phyloP scores from a whole-genome alignment of 2,797 vertebrate species.

The Tympanoctomys barrerae region DNA sequence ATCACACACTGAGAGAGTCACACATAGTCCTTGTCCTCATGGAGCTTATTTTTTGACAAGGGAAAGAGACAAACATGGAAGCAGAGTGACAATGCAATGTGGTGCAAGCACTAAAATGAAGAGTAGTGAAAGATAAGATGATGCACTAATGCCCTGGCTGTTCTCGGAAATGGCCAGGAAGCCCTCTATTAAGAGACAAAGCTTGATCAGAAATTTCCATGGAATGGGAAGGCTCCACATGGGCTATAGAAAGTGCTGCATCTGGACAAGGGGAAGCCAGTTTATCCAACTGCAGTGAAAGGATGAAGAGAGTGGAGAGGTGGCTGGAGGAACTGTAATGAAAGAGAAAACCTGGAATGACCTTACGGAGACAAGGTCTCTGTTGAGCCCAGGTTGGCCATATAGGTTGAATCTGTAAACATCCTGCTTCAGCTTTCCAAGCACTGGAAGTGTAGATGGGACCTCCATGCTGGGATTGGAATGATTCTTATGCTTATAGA shows the following conservation, averaged over 20 bases:
- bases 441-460: neutral
- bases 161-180: neutral
- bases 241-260: fast-evolving
- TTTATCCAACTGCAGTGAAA: neutral
- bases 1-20: neutral
- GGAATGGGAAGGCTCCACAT: neutral
- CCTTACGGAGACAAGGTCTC: neutral
- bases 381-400: neutral
- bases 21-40: neutral
- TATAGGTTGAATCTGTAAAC: neutral
- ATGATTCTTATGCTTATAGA: neutral
- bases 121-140: fast-evolving
- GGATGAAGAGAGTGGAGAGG: neutral
- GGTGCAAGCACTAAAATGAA: fast-evolving
- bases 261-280: neutral
- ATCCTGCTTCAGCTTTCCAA: neutral
- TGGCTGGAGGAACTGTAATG: no score
- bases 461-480: neutral
- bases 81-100: neutral
- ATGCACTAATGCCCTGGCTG: neutral
- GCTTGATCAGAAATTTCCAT: neutral
- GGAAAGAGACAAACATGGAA: neutral
- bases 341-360: neutral
- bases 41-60: neutral
- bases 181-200: neutral